These are phyloP conservation scores for Enteromius viviparus DNA, from an alignment of 2,797 vertebrate genomes.

Conservation along the genomic window DNA sequence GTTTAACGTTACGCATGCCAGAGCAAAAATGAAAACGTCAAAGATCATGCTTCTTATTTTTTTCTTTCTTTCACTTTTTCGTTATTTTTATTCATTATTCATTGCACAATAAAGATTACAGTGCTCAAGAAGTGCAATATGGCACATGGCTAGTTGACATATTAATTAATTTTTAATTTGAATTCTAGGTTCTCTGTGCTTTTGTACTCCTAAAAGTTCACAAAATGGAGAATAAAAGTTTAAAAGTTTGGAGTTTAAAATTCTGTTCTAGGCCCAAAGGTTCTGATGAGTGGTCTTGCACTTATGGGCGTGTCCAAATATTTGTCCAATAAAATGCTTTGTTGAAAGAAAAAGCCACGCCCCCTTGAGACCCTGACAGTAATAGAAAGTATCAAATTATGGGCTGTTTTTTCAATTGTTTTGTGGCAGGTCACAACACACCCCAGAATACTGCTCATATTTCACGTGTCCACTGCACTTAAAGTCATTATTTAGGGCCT, in stretches of 20 bases:
- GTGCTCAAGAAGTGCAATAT: neutral
- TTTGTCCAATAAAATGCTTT: neutral
- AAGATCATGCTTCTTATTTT: neutral
- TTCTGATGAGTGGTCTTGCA: slow-evolving; percentile 4
- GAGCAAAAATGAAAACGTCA: neutral
- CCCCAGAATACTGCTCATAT: neutral
- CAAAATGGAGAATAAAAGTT: neutral
- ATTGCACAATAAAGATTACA: neutral
- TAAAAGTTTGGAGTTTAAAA: neutral
- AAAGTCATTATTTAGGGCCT: neutral
- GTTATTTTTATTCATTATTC: neutral
- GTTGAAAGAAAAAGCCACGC: neutral
- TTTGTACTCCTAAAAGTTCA: neutral
- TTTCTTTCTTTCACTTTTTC: slow-evolving; percentile 9
- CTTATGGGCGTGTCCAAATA: neutral
- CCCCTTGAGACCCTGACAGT: neutral
- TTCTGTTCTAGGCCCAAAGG: neutral
- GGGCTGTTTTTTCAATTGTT: neutral
- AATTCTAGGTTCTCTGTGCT: neutral
- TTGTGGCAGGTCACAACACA: neutral
- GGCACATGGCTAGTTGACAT: neutral
- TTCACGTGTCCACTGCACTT: neutral
- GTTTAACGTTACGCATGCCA: neutral
- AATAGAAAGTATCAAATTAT: neutral
- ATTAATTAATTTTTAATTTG: neutral